Conservation (phyloP, 2,888 invertebrate species). For the Dione vanillae region DNA sequence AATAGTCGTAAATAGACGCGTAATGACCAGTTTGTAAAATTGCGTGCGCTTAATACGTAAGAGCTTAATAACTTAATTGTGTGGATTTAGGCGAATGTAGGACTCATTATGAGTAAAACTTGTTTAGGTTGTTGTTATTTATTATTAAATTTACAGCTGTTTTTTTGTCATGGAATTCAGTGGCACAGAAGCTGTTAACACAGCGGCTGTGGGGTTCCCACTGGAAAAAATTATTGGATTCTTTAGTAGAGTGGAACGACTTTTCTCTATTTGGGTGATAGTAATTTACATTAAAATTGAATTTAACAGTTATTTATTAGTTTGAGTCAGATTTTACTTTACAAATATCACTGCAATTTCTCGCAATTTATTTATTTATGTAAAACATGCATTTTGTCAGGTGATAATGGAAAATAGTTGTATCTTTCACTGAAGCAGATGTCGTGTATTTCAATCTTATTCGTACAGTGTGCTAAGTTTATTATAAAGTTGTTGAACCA, state of each 20-base stretch:
- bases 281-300: too few relatives aligned
- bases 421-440: constrained; percentile 4
- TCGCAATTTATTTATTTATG: too few relatives aligned
- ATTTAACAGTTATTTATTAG: too few relatives aligned
- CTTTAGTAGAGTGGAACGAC: too few relatives aligned
- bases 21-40: constrained; percentile 28
- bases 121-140: constrained; percentile 5
- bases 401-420: too few relatives aligned
- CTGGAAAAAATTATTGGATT: too few relatives aligned
- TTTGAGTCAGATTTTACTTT: too few relatives aligned
- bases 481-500: neutral
- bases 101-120: neutral
- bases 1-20: constrained; percentile 26
- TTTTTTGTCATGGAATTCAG: neutral
- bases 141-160: neutral
- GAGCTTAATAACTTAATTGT: constrained; percentile 34
- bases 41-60: constrained; percentile 30
- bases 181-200: too few relatives aligned
- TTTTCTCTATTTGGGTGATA: too few relatives aligned
- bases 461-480: neutral
- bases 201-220: too few relatives aligned
- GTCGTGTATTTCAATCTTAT: neutral
- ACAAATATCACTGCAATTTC: too few relatives aligned
- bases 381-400: too few relatives aligned
- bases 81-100: constrained; percentile 24